Percentiles rank a stretch among this genome's conserved stretches.
phyloP scores from a whole-genome alignment of 2,888 invertebrate genomes.

The Orthosia incerta region DNA sequence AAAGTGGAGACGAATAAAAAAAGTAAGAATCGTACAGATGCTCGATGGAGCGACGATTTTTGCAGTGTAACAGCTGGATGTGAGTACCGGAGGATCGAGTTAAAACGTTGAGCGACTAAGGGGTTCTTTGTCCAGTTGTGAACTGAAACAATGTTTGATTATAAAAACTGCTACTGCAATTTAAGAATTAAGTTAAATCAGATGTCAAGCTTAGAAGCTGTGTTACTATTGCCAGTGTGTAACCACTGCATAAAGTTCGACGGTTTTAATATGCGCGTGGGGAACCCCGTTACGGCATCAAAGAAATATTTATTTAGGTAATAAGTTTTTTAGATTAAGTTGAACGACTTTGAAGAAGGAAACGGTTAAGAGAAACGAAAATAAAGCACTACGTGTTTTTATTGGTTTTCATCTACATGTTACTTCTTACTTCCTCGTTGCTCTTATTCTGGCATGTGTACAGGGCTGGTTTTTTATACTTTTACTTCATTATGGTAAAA shows the following conservation, averaged over 20 bases:
- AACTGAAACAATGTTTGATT: no score
- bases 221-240: background rate
- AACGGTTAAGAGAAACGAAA: slow-evolving; percentile 11
- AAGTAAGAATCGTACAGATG: no score
- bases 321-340: no score
- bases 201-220: no score
- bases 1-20: no score
- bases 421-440: slow-evolving; percentile 1
- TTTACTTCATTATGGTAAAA: background rate
- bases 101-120: no score
- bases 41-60: no score
- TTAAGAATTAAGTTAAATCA: no score
- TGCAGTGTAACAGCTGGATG: no score
- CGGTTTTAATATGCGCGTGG: background rate
- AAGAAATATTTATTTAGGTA: background rate
- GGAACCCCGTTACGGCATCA: background rate
- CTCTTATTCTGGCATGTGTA: slow-evolving; percentile 17
- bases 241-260: background rate
- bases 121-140: no score
- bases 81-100: no score
- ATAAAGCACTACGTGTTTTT: slow-evolving; percentile 11
- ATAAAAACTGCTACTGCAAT: no score
- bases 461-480: background rate
- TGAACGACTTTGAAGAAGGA: background rate
- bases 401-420: slow-evolving; percentile 7